phyloP scores from a whole-genome alignment of 1,140 invertebrate genomes.

The Tachypleus tridentatus region DNA sequence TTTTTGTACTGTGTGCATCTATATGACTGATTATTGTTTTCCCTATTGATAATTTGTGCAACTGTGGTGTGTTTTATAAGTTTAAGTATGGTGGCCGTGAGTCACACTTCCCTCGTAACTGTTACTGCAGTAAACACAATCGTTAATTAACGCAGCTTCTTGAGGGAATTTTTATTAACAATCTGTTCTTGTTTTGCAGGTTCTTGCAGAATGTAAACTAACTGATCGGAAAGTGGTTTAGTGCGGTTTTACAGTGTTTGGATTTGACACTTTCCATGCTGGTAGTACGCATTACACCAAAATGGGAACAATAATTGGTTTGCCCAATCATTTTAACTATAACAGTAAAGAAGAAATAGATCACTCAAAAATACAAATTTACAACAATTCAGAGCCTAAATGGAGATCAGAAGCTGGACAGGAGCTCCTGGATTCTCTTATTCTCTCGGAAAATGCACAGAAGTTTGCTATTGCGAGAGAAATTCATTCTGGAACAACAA shows the following conservation, averaged over 20 bases:
- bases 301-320: slow-evolving; percentile 46
- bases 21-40: no score
- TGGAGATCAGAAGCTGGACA: slow-evolving; percentile 42
- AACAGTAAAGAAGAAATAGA: slow-evolving; percentile 36
- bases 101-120: no score
- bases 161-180: no score
- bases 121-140: no score
- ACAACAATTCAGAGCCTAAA: slow-evolving; percentile 39
- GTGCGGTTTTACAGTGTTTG: slow-evolving; percentile 45
- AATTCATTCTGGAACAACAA: slow-evolving; percentile 39
- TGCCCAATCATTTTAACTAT: slow-evolving; percentile 50
- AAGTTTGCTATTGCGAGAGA: slow-evolving; percentile 62
- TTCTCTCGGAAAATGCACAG: slow-evolving; percentile 57
- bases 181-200: no score
- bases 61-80: no score
- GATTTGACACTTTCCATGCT: slow-evolving; percentile 47
- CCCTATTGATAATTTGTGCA: no score
- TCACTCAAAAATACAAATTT: slow-evolving; percentile 32
- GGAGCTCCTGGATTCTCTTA: slow-evolving; percentile 47
- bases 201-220: no score
- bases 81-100: no score
- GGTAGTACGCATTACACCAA: slow-evolving; percentile 35
- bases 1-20: no score
- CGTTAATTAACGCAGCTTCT: no score
- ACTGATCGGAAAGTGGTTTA: no score